A percentile compares a stretch with the other conserved stretches of the same genome.
Conservation (phyloP, 2,888 invertebrate species). For the Gastracanthus pulcherrimus region DNA sequence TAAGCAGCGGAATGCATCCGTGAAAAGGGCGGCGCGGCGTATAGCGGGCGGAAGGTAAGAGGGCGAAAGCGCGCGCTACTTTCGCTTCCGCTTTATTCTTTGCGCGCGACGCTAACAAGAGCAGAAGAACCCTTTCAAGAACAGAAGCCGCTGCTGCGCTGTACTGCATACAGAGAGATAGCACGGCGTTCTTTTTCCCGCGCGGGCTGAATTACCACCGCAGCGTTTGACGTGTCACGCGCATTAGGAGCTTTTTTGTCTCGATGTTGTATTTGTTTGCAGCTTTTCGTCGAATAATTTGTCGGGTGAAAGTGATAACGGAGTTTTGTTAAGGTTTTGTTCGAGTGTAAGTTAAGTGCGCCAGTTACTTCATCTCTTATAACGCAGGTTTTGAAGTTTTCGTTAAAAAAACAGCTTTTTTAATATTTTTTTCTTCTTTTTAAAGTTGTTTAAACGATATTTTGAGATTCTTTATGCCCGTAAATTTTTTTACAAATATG, state of each 20-base stretch:
- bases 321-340: too few relatives aligned
- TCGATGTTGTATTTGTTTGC: neutral
- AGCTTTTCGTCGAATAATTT: too few relatives aligned
- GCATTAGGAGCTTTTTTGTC: neutral
- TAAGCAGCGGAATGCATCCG: slow-evolving; percentile 11
- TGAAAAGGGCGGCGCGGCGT: slow-evolving; percentile 6
- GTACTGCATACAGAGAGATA: neutral
- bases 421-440: too few relatives aligned
- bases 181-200: neutral
- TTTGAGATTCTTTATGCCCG: too few relatives aligned
- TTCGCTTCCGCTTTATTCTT: slow-evolving; percentile 17
- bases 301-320: too few relatives aligned
- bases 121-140: slow-evolving; percentile 37
- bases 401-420: too few relatives aligned
- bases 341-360: too few relatives aligned
- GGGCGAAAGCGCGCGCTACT: neutral
- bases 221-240: neutral
- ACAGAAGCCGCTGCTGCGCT: neutral
- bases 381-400: too few relatives aligned
- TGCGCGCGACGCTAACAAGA: slow-evolving; percentile 41
- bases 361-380: too few relatives aligned
- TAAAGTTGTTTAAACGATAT: too few relatives aligned
- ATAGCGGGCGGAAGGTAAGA: neutral
- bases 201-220: neutral
- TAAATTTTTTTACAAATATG: too few relatives aligned